phyloP scores from a whole-genome alignment of 2,113 vertebrate species.

The Phalacrocorax carbo region DNA sequence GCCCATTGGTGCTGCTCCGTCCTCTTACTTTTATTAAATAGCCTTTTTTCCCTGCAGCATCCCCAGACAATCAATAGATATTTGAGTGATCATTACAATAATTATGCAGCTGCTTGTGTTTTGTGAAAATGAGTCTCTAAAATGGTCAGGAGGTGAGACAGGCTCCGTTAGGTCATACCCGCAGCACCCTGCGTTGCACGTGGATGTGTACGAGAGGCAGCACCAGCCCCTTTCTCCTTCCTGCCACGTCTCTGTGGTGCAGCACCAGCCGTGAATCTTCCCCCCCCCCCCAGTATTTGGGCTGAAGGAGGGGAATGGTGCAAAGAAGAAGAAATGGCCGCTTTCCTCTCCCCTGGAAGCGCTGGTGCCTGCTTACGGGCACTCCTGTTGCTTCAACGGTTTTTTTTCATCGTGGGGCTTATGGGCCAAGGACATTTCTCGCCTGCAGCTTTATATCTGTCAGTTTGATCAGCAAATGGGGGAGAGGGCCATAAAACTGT shows the following conservation, averaged over 20 bases:
- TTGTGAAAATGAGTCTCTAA: background rate
- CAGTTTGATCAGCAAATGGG: slow-evolving; percentile 65
- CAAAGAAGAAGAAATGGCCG: background rate
- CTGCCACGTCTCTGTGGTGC: background rate
- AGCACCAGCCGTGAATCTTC: no score
- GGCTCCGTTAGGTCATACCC: rapidly evolving
- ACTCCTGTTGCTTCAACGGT: background rate
- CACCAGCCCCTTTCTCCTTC: background rate
- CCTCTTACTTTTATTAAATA: background rate
- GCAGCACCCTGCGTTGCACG: rapidly evolving
- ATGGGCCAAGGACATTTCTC: slow-evolving; percentile 73
- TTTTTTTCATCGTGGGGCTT: slow-evolving; percentile 45
- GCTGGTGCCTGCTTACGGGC: background rate
- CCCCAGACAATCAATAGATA: background rate
- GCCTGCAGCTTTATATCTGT: slow-evolving; percentile 72
- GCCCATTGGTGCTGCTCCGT: background rate
- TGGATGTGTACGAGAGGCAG: background rate
- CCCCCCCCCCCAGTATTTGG: rapidly evolving
- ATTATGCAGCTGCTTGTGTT: background rate
- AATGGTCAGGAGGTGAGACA: rapidly evolving
- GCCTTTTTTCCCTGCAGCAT: background rate
- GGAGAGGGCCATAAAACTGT: slow-evolving; percentile 66
- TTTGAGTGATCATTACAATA: background rate
- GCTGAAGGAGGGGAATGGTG: background rate
- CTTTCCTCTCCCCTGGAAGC: background rate